Conservation (phyloP, 1,140 invertebrate genomes). For the Drosophila sproati region DNA sequence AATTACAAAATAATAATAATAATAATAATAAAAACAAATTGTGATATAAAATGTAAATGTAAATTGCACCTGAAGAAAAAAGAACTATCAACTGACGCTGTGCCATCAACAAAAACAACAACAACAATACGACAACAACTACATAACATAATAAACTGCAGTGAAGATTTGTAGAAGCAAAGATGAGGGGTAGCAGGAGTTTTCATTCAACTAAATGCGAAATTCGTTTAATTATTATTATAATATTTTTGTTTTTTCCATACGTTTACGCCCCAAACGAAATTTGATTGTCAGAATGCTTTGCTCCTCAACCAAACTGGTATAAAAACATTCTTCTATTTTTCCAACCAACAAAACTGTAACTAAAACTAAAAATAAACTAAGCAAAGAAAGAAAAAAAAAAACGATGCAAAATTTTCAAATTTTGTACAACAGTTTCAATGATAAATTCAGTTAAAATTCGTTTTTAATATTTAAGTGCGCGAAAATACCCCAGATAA, state of each 20-base stretch:
- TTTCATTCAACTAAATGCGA: slow-evolving; percentile 17
- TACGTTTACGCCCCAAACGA: slow-evolving; percentile 65
- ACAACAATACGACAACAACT: slow-evolving; percentile 48
- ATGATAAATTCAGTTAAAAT: slow-evolving; percentile 33
- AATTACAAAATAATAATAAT: slow-evolving; percentile 71
- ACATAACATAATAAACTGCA: slow-evolving; percentile 30
- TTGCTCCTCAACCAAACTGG: slow-evolving; percentile 38
- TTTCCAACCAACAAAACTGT: slow-evolving; percentile 67
- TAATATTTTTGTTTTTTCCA: slow-evolving; percentile 43
- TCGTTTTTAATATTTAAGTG: slow-evolving; percentile 31
- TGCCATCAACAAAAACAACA: slow-evolving; percentile 70
- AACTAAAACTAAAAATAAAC: slow-evolving; percentile 36
- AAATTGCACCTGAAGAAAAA: slow-evolving; percentile 77
- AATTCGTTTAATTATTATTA: slow-evolving; percentile 37
- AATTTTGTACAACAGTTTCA: slow-evolving; percentile 11
- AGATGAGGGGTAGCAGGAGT: slow-evolving; percentile 10
- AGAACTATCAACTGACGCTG: slow-evolving; percentile 77
- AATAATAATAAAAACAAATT: slow-evolving; percentile 61
- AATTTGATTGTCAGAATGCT: slow-evolving; percentile 59
- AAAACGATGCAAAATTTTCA: slow-evolving; percentile 38
- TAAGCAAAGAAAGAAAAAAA: slow-evolving; percentile 25
- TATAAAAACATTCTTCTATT: slow-evolving; percentile 66
- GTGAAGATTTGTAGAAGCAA: slow-evolving; percentile 37
- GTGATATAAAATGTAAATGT: slow-evolving; percentile 82
- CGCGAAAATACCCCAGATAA: slow-evolving; percentile 51